A percentile compares a stretch with the other conserved stretches of the same genome.
Conservation (phyloP, 2,888 invertebrate genomes). For the Dicroscelio sp. region DNA sequence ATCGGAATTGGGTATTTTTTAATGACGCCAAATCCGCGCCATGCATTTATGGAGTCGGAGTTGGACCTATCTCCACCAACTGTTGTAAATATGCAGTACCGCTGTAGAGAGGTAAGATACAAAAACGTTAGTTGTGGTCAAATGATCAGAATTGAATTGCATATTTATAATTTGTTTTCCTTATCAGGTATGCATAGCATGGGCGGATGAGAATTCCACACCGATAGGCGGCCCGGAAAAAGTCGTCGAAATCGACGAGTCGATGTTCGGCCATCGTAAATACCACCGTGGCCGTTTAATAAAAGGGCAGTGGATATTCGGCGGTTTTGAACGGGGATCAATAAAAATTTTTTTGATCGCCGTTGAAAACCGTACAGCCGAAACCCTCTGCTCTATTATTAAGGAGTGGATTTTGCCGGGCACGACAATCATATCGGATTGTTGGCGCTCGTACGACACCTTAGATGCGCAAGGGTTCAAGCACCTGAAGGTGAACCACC, state of each 20-base stretch:
- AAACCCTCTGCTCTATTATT: neutral
- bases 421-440: conserved; percentile 3
- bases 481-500: conserved; percentile 15
- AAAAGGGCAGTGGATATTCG: conserved; percentile 37
- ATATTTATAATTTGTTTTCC: no score
- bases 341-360: conserved; percentile 1
- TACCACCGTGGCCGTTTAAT: conserved; percentile 6
- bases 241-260: conserved; percentile 16
- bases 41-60: no score
- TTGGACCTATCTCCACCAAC: no score
- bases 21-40: no score
- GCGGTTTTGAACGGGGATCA: conserved; percentile 27
- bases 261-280: conserved; percentile 27
- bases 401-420: neutral
- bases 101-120: no score
- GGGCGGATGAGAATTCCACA: neutral
- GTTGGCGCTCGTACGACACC: conserved; percentile 11
- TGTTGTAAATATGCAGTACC: no score
- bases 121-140: no score
- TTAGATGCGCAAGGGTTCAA: neutral
- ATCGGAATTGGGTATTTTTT: no score
- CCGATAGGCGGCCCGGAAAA: neutral
- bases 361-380: conserved; percentile 14
- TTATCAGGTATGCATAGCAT: no score
- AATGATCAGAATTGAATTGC: no score